These are phyloP conservation scores for Nanger granti DNA, from an alignment of 2,113 vertebrate species.

Conservation along the genomic window DNA sequence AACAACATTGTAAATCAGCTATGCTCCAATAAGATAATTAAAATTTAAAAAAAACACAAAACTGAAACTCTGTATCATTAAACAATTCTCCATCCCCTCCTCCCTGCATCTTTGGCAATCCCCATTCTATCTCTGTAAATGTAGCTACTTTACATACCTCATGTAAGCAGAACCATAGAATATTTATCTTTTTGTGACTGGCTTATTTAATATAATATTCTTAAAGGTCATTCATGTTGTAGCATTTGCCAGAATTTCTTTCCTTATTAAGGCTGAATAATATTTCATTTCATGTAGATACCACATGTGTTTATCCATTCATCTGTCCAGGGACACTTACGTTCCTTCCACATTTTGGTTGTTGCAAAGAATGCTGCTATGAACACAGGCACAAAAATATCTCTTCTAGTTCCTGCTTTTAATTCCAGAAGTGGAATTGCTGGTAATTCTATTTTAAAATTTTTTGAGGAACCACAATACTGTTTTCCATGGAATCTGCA, in stretches of 20 bases:
- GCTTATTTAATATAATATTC: not conserved
- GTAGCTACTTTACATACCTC: not conserved
- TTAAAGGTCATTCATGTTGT: not conserved
- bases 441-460: not conserved
- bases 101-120: not conserved
- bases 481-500: not conserved
- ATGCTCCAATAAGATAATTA: not conserved
- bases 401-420: not conserved
- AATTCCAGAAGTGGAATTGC: not conserved
- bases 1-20: not conserved
- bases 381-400: not conserved
- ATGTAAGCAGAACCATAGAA: not conserved
- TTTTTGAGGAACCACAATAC: not conserved
- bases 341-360: not conserved
- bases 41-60: not conserved
- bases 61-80: not conserved
- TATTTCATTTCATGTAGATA: not conserved
- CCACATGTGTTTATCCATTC: not conserved
- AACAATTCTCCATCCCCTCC: not conserved
- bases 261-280: not conserved
- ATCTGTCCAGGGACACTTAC: not conserved
- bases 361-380: not conserved
- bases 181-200: not conserved
- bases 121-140: not conserved
- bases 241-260: slow-evolving; percentile 7